Conservation (phyloP, 2,113 vertebrate species). For the Antigone vipio region DNA sequence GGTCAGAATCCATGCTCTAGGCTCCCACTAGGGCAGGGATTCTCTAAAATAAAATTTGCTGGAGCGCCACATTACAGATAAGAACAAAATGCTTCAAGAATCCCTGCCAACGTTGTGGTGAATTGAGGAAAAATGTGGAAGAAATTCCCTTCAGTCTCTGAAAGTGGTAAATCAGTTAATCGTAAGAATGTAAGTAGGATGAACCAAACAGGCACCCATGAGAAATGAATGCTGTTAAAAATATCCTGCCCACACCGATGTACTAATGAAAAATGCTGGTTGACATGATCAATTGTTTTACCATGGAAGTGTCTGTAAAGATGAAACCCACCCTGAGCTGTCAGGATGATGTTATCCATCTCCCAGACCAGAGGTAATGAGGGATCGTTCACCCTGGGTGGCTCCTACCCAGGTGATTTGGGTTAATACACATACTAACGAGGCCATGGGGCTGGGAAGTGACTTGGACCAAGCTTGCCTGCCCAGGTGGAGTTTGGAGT, state of each 20-base stretch:
- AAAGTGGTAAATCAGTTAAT: neutral
- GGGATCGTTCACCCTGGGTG: neutral
- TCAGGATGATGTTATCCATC: neutral
- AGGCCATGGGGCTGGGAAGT: neutral
- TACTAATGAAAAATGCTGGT: constrained; percentile 34
- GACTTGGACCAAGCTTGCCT: neutral
- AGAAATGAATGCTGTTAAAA: constrained; percentile 51
- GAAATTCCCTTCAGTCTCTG: neutral
- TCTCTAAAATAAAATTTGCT: neutral
- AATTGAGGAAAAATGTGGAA: neutral
- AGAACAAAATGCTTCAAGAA: neutral
- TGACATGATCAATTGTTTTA: constrained; percentile 46
- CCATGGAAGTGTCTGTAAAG: neutral
- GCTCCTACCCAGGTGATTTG: constrained; percentile 2
- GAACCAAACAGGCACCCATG: constrained; percentile 3
- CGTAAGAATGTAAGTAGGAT: neutral
- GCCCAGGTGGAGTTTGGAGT: neutral
- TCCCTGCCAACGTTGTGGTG: neutral
- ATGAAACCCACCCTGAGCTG: constrained; percentile 29
- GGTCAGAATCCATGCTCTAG: neutral
- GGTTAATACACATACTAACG: neutral
- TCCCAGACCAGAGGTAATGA: constrained; percentile 17
- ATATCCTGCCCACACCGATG: constrained; percentile 3
- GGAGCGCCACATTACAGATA: neutral
- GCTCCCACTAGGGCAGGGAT: neutral